phyloP scores from a whole-genome alignment of 2,797 vertebrate species.

The Sylvia borin region DNA sequence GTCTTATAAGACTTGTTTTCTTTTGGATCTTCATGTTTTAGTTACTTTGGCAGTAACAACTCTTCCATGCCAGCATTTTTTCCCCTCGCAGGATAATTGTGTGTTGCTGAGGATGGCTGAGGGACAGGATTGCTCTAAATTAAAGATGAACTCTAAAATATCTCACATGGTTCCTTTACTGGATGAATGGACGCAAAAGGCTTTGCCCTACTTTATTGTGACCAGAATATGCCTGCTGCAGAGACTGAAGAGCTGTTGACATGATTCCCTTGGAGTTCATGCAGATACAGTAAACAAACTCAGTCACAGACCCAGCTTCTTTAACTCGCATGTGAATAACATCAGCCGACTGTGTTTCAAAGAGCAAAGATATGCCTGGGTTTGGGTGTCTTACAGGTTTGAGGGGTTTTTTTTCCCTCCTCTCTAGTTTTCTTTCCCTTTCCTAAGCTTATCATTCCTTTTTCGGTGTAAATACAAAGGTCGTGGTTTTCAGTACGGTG shows the following conservation, averaged over 20 bases:
- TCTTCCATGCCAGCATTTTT: neutral
- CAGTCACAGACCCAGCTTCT: neutral
- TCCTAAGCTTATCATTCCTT: constrained; percentile 7
- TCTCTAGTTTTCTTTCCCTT: constrained; percentile 3
- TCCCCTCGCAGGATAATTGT: neutral
- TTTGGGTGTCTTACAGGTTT: neutral
- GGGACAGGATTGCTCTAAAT: neutral
- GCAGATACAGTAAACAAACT: neutral
- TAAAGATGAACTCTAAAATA: neutral
- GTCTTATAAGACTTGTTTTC: neutral
- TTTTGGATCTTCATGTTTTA: neutral
- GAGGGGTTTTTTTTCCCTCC: neutral
- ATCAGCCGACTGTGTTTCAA: neutral
- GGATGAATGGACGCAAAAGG: neutral
- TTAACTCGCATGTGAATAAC: neutral
- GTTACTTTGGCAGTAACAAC: neutral
- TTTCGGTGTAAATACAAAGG: constrained; percentile 32
- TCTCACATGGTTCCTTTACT: neutral
- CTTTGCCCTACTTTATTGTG: neutral
- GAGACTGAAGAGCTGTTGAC: neutral
- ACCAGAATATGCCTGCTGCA: neutral
- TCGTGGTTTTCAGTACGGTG: neutral
- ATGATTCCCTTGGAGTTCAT: neutral
- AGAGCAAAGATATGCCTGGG: neutral
- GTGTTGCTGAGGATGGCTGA: neutral